These are phyloP conservation scores for Drosophila santomea DNA, from an alignment of 1,140 invertebrate genomes.

Conservation along the genomic window DNA sequence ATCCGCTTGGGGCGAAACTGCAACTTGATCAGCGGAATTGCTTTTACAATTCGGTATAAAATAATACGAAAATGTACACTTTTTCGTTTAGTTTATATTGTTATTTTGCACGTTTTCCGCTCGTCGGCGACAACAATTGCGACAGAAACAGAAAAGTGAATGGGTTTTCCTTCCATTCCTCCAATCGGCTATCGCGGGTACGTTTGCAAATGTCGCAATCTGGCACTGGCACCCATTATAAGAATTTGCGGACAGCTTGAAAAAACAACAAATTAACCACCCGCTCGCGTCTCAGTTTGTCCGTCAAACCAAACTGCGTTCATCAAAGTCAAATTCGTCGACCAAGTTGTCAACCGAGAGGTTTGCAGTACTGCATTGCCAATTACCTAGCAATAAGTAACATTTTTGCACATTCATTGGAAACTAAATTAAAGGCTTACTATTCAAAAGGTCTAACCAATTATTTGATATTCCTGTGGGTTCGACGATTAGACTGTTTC, in stretches of 20 bases:
- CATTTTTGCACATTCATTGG: background rate
- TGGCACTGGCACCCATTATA: conserved; percentile 58
- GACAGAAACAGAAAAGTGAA: conserved; percentile 75
- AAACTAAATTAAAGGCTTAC: background rate
- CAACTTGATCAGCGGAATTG: conserved; percentile 16
- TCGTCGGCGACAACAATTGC: conserved; percentile 50
- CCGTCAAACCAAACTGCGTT: conserved; percentile 64
- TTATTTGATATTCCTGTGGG: too few species aligned
- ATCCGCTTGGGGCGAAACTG: conserved; percentile 34
- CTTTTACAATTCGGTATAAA: conserved; percentile 50
- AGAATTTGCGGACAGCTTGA: conserved; percentile 30
- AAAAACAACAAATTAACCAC: conserved; percentile 40
- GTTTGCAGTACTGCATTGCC: conserved; percentile 15
- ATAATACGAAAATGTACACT: conserved; percentile 53
- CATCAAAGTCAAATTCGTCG: conserved; percentile 66
- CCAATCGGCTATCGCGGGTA: conserved; percentile 57
- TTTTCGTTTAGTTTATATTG: conserved; percentile 49
- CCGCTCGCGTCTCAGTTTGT: conserved; percentile 5
- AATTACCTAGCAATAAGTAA: conserved; percentile 13
- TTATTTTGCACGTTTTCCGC: conserved; percentile 69
- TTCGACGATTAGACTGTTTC: too few species aligned
- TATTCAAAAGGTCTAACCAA: too few species aligned
- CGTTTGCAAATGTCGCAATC: conserved; percentile 77
- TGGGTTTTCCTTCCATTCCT: conserved; percentile 57
- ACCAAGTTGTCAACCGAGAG: conserved; percentile 37